Evolutionary conservation across 2,888 invertebrate genomes (phyloP).

Genomic region (Dysmachus trigonus): DNA sequence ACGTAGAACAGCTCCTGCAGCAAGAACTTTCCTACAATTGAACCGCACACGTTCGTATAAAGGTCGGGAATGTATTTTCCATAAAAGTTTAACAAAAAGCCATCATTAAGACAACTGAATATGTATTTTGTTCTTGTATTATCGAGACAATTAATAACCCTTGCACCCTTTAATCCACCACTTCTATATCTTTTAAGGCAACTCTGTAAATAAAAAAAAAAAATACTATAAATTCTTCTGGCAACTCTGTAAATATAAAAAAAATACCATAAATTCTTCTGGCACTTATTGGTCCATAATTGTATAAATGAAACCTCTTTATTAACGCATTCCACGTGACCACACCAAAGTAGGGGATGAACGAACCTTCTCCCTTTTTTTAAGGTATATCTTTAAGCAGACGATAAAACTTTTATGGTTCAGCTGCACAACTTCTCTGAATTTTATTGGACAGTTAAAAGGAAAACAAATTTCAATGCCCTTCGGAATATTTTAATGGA

Average conservation of each 20-base stretch:
- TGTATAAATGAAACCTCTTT: not conserved
- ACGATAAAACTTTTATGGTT: conserved; percentile 9
- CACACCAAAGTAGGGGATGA: not conserved
- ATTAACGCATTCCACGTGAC: not conserved
- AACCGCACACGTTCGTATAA: not conserved
- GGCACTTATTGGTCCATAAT: not conserved
- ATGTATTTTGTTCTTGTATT: not conserved
- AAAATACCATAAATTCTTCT: not conserved
- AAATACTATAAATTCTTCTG: not conserved
- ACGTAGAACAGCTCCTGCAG: not conserved
- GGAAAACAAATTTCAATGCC: not conserved
- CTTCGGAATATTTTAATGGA: conserved; percentile 12
- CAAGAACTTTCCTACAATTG: not conserved
- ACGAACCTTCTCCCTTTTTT: not conserved
- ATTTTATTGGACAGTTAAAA: conserved; percentile 14
- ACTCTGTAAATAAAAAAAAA: not conserved
- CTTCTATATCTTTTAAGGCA: not conserved
- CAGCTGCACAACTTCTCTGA: not conserved
- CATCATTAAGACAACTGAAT: not conserved
- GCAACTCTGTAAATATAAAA: not conserved
- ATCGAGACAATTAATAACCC: not conserved
- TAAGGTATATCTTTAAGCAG: not conserved
- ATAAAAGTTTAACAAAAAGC: not conserved
- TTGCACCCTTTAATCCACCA: not conserved
- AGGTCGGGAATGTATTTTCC: not conserved